Evolutionary conservation across 2,888 invertebrate genomes (phyloP).

Genomic region (Tetramorium bicarinatum): DNA sequence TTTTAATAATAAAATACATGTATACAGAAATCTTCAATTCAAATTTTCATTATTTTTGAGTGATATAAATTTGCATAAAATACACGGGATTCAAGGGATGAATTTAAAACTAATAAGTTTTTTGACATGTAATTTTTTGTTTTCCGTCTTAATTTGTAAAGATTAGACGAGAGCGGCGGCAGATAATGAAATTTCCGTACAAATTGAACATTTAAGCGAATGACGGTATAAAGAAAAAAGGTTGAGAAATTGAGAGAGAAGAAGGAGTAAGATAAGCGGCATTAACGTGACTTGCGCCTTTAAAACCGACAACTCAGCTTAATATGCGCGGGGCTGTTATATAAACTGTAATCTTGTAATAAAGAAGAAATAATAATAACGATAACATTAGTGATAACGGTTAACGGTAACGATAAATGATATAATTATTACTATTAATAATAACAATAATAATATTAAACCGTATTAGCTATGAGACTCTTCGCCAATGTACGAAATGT

Average conservation of each 20-base stretch:
- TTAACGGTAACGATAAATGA: conserved; percentile 58
- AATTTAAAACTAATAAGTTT: neutral
- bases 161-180: conserved; percentile 30
- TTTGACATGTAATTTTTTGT: neutral
- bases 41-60: neutral
- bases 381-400: conserved; percentile 59
- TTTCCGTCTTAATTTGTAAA: conserved; percentile 25
- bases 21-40: neutral
- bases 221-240: conserved; percentile 1
- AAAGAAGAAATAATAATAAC: conserved; percentile 55
- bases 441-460: conserved; percentile 58
- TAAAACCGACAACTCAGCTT: conserved; percentile 65
- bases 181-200: conserved; percentile 43
- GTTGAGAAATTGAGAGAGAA: conserved; percentile 19
- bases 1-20: neutral
- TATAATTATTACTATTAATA: conserved; percentile 61
- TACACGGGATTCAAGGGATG: neutral
- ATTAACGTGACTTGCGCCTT: conserved; percentile 71
- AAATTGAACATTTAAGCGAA: conserved; percentile 44
- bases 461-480: conserved; percentile 66
- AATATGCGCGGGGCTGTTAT: conserved; percentile 70
- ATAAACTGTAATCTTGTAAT: conserved; percentile 70
- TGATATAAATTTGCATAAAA: neutral
- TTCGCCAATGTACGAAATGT: conserved; percentile 73
- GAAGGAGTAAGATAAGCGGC: conserved; percentile 36